These are phyloP conservation scores for Temnothorax longispinosus DNA, from an alignment of 1,140 invertebrate species.

Conservation along the genomic window DNA sequence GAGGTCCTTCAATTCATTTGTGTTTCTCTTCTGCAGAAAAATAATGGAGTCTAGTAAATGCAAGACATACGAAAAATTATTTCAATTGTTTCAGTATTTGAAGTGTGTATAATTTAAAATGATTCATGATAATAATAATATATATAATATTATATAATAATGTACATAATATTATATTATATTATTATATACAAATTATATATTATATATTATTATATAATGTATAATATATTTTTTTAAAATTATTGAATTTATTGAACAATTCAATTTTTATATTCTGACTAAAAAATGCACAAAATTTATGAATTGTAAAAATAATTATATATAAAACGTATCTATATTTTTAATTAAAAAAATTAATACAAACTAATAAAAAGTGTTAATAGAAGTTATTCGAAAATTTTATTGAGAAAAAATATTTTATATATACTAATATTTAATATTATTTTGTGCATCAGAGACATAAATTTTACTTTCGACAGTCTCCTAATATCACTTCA, in stretches of 20 bases:
- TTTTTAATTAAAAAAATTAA: slow-evolving; percentile 43
- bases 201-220: too few species aligned
- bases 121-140: not conserved
- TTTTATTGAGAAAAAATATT: not conserved
- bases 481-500: slow-evolving; percentile 15
- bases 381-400: not conserved
- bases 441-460: not conserved
- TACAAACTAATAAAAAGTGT: not conserved
- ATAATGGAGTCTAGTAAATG: not conserved
- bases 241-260: not conserved
- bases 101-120: slow-evolving; percentile 40
- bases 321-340: slow-evolving; percentile 11
- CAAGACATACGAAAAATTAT: slow-evolving; percentile 11
- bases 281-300: not conserved
- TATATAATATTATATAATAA: too few species aligned
- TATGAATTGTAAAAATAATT: not conserved
- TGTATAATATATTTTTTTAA: slow-evolving; percentile 3
- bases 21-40: not conserved
- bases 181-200: too few species aligned
- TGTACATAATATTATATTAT: slow-evolving; percentile 4
- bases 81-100: slow-evolving; percentile 32
- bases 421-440: not conserved
- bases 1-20: not conserved
- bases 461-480: not conserved
- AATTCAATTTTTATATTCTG: slow-evolving; percentile 9